Percentiles rank a stretch among this genome's conserved stretches.
Evolutionary conservation across 2,113 vertebrate species (phyloP).

Genomic region (Riparia riparia): DNA sequence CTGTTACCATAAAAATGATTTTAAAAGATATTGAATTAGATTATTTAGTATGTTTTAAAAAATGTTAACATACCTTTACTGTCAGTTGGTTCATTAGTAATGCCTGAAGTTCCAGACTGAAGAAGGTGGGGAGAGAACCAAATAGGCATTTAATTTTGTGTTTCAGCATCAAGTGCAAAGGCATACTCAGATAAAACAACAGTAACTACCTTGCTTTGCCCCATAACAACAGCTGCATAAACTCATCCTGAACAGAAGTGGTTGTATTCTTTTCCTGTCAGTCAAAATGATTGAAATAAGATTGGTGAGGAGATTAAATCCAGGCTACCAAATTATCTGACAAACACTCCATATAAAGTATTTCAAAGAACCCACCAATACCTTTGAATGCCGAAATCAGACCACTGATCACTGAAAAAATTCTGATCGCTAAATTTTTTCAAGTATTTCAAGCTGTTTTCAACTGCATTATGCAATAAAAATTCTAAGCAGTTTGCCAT

Average conservation of each 20-base stretch:
- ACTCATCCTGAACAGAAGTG: slow-evolving; percentile 97
- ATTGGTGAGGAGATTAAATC: slow-evolving; percentile 9
- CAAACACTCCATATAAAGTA: not conserved
- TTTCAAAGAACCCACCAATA: not conserved
- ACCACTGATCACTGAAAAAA: not conserved
- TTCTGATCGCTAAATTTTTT: not conserved
- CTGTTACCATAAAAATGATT: not conserved
- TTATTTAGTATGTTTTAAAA: not conserved
- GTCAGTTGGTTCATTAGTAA: slow-evolving; percentile 97
- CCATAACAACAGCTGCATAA: slow-evolving; percentile 95
- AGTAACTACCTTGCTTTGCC: slow-evolving; percentile 92
- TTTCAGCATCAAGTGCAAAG: not conserved
- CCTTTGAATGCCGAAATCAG: not conserved
- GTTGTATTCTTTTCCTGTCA: slow-evolving; percentile 94
- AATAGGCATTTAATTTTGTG: not conserved
- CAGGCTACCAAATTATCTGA: not conserved
- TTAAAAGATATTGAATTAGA: not conserved
- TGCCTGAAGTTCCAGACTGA: slow-evolving; percentile 92
- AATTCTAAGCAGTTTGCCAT: not conserved
- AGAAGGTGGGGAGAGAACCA: not conserved
- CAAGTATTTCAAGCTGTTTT: not conserved
- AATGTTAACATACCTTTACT: slow-evolving; percentile 85
- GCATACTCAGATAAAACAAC: slow-evolving; percentile 26
- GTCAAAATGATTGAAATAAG: slow-evolving; percentile 11
- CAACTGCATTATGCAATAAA: not conserved